Evolutionary conservation across 2,113 vertebrate genomes (phyloP), one percentile per base, ranked within the genome.

Genomic region (Aldabrachelys gigantea): DNA sequence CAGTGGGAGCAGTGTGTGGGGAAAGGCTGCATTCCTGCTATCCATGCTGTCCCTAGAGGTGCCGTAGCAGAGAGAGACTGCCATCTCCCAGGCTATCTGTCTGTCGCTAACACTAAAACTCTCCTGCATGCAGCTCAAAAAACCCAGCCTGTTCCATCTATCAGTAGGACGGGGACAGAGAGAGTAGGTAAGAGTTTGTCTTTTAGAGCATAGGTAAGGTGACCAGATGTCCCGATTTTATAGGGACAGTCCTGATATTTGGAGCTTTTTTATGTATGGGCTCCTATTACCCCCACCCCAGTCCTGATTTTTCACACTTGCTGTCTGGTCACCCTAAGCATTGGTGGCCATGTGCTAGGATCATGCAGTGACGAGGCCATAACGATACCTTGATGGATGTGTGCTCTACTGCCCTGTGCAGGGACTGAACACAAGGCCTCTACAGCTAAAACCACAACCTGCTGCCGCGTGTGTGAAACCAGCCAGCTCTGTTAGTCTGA

Each of bases 391-490:
- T 41, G 69, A 35, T 0, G 6, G 2, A 3, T 0, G 0, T 31
- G n/a, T 1, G 22, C 0, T 38, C 12, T 0, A 2, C 4, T 0
- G 10, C n/a, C 38, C 4, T 1, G 1, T 0, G 49, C 57, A 2
- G 82, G 35, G 19, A 2, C 21, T 0, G 0, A n/a, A 1, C 2
- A n/a, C 13, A 0, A 82, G 52, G 5, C 52, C 19, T n/a, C 80
- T 81, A 53, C n/a, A 22, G 8, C 22, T 41, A 82, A 56, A 82
- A 56, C 22, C 80, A 16, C 12, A 24, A 82, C n/a, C 16, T 38
- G 17, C 54, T 4, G 22, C 38, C 19, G 24, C 2, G 8, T 19
- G n/a, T 10, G 16, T 8, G 29, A 17, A 56, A 56, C 44, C 22
- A 82, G 54, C 38, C 38, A 29, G 53, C 3, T 17, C 3, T 57